Evolutionary conservation across 2,888 invertebrate species (phyloP).

Genomic region (Eristalinus aeneus): DNA sequence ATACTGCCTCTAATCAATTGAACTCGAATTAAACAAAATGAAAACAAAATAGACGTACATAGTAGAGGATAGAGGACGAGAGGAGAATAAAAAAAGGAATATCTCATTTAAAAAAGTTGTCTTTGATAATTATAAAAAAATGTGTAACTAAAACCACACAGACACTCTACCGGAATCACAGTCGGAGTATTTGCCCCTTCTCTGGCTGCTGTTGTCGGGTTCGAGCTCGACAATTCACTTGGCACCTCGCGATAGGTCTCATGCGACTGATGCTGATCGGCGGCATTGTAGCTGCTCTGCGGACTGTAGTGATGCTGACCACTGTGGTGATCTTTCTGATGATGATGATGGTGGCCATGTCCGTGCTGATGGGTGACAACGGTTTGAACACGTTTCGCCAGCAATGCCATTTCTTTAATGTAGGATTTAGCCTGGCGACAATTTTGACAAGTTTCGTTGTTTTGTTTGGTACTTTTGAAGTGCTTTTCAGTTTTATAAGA

Average conservation of each 20-base stretch:
- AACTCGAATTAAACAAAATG: constrained; percentile 5
- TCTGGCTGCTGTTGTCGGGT: constrained; percentile 49
- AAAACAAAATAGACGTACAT: constrained; percentile 14
- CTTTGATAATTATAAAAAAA: constrained; percentile 15
- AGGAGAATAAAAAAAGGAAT: constrained; percentile 19
- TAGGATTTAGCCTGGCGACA: constrained; percentile 77
- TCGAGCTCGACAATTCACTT: constrained; percentile 68
- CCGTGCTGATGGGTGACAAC: constrained; percentile 78
- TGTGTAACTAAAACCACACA: constrained; percentile 66
- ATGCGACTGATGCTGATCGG: constrained; percentile 74
- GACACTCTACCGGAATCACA: constrained; percentile 81
- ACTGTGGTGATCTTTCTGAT: constrained; percentile 71
- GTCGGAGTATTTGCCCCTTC: constrained; percentile 72
- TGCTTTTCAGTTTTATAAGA: constrained; percentile 18
- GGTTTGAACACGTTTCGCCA: constrained; percentile 78
- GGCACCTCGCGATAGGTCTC: constrained; percentile 81
- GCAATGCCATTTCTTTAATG: constrained; percentile 79
- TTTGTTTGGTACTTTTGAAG: constrained; percentile 39
- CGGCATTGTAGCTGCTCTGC: constrained; percentile 74
- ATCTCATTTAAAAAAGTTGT: constrained; percentile 15
- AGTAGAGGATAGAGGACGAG: constrained; percentile 42
- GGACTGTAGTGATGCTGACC: constrained; percentile 76
- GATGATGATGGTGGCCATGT: constrained; percentile 73
- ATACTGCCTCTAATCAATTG: constrained; percentile 19
- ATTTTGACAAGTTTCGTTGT: constrained; percentile 42